These are phyloP conservation scores for Asbolus verrucosus DNA, from an alignment of 1,140 invertebrate species.

Conservation along the genomic window DNA sequence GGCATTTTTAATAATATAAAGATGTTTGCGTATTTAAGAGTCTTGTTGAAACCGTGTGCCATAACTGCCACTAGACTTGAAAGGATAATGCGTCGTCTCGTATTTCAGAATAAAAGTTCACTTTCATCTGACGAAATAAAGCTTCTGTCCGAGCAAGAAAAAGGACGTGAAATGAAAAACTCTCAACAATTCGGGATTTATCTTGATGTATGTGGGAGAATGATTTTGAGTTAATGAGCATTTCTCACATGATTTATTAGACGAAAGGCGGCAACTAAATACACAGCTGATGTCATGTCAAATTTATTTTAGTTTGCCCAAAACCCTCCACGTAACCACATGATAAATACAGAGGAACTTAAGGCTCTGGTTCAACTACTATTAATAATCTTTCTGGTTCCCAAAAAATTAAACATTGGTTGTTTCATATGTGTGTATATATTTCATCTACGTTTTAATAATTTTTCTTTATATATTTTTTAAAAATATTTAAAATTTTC, in stretches of 20 bases:
- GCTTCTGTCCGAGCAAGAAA: slow-evolving; percentile 26
- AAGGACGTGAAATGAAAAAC: slow-evolving; percentile 27
- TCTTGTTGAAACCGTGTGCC: slow-evolving; percentile 18
- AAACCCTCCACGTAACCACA: too few relatives aligned
- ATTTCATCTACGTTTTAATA: too few relatives aligned
- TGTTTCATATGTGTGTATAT: too few relatives aligned
- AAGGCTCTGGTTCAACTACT: too few relatives aligned
- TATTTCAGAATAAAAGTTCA: slow-evolving; percentile 38
- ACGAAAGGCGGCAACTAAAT: too few relatives aligned
- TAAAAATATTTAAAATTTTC: too few relatives aligned
- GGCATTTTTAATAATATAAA: slow-evolving; percentile 24
- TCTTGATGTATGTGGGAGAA: slow-evolving; percentile 18
- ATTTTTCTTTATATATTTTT: too few relatives aligned
- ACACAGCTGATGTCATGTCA: too few relatives aligned
- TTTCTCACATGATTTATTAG: slow-evolving; percentile 13
- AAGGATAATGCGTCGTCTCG: slow-evolving; percentile 35
- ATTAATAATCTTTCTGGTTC: too few relatives aligned
- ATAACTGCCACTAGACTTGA: slow-evolving; percentile 37
- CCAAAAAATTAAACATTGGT: too few relatives aligned
- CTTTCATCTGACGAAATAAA: slow-evolving; percentile 38
- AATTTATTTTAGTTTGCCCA: too few relatives aligned
- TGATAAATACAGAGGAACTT: too few relatives aligned
- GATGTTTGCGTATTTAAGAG: slow-evolving; percentile 28
- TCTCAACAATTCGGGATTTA: slow-evolving; percentile 32
- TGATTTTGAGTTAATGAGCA: slow-evolving; percentile 13